Conservation (phyloP, 2,113 vertebrate species). For the Ictidomys tridecemlineatus region DNA sequence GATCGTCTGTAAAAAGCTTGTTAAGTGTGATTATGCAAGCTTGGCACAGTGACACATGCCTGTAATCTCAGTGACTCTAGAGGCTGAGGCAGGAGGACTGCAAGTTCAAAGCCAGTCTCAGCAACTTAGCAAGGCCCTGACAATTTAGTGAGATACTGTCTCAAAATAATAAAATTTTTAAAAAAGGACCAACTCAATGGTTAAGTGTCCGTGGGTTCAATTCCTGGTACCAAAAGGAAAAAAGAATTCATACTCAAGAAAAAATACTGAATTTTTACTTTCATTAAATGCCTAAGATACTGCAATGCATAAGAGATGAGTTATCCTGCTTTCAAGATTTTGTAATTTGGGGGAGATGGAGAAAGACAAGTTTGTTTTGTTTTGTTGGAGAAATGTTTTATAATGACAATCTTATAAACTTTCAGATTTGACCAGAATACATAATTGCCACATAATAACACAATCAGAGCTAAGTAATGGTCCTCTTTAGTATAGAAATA, state of each 20-base stretch:
- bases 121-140: neutral
- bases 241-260: neutral
- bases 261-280: neutral
- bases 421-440: neutral
- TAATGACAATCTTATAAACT: neutral
- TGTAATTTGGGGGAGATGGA: neutral
- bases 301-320: neutral
- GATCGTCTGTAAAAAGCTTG: neutral
- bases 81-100: neutral
- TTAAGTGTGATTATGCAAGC: neutral
- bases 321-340: conserved; percentile 5
- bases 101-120: neutral
- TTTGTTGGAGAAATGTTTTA: conserved; percentile 64
- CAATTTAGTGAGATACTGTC: neutral
- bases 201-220: neutral
- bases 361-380: conserved; percentile 3
- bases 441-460: neutral
- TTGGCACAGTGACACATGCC: neutral
- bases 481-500: neutral
- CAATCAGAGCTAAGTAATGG: neutral
- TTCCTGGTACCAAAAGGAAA: neutral
- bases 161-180: neutral
- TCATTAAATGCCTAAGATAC: neutral
- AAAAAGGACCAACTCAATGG: neutral
- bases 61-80: neutral